Percentiles rank a stretch among this genome's conserved stretches.
Evolutionary conservation across 2,113 vertebrate species (phyloP).

Genomic region (Erpornis zantholeuca): DNA sequence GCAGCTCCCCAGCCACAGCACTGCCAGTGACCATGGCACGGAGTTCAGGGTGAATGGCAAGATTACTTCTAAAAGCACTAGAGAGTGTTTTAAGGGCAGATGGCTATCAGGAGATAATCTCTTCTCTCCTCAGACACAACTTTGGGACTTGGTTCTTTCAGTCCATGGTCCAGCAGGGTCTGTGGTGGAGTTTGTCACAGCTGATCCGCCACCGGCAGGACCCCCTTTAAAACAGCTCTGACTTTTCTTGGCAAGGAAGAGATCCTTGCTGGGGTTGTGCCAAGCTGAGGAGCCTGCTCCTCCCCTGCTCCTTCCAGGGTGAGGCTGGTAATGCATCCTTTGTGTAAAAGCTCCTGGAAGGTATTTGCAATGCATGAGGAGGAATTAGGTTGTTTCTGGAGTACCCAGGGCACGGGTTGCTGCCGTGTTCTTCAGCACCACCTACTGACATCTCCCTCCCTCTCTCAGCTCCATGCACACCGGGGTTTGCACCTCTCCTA

Average conservation of each 20-base stretch:
- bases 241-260: background rate
- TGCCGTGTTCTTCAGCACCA: slow-evolving; percentile 45
- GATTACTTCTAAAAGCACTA: background rate
- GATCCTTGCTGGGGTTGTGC: background rate
- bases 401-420: background rate
- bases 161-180: background rate
- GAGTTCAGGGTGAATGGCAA: background rate
- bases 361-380: background rate
- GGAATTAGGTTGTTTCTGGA: background rate
- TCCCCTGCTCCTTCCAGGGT: background rate
- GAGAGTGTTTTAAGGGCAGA: background rate
- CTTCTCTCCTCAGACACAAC: background rate
- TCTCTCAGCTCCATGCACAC: background rate
- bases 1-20: background rate
- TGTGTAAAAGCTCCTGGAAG: background rate
- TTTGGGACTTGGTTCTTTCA: background rate
- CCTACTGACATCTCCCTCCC: slow-evolving; percentile 19
- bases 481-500: background rate
- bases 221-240: background rate
- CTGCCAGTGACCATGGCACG: background rate
- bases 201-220: background rate
- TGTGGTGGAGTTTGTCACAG: background rate
- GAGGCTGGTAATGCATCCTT: slow-evolving; percentile 28
- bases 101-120: background rate
- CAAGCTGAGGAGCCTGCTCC: background rate